A percentile compares a stretch with the other conserved stretches of the same genome.
phyloP scores from a whole-genome alignment of 2,888 invertebrate species.

The Aphelenchoides bicaudatus region DNA sequence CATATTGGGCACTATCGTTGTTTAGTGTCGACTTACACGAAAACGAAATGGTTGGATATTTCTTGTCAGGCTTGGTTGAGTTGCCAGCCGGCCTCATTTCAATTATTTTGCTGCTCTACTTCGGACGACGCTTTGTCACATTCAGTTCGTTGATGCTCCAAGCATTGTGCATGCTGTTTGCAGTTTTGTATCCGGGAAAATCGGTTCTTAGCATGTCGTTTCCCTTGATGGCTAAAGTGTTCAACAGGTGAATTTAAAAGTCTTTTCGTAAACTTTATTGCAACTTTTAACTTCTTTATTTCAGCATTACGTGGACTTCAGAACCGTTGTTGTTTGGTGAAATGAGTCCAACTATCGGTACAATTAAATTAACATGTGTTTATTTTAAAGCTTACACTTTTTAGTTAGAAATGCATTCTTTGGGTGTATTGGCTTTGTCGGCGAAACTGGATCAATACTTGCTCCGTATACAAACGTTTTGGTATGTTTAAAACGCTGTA shows the following conservation, averaged over 20 bases:
- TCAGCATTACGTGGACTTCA: conserved; percentile 53
- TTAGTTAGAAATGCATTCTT: conserved; percentile 53
- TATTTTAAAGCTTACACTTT: conserved; percentile 6
- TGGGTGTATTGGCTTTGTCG: conserved; percentile 48
- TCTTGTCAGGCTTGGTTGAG: conserved; percentile 56
- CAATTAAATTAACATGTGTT: too few species aligned
- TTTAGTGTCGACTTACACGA: conserved; percentile 55
- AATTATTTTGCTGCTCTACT: conserved; percentile 31
- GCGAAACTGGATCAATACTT: conserved; percentile 53
- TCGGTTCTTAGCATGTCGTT: conserved; percentile 38
- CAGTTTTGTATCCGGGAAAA: conserved; percentile 38
- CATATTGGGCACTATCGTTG: conserved; percentile 57
- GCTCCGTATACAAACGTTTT: conserved; percentile 54
- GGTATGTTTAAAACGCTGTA: conserved; percentile 30
- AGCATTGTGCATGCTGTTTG: conserved; percentile 31
- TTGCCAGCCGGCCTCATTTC: conserved; percentile 48
- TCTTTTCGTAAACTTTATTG: too few species aligned
- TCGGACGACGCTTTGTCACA: conserved; percentile 38
- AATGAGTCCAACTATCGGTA: conserved; percentile 38
- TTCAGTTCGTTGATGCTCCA: conserved; percentile 31
- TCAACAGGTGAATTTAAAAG: too few species aligned
- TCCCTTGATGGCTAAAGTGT: conserved; percentile 50
- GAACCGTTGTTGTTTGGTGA: conserved; percentile 51
- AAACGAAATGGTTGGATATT: conserved; percentile 55
- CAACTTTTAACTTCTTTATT: too few species aligned